A percentile compares a stretch with the other conserved stretches of the same genome.
Evolutionary conservation across 2,888 invertebrate genomes (phyloP).

Genomic region (Cerastis rubricosa): DNA sequence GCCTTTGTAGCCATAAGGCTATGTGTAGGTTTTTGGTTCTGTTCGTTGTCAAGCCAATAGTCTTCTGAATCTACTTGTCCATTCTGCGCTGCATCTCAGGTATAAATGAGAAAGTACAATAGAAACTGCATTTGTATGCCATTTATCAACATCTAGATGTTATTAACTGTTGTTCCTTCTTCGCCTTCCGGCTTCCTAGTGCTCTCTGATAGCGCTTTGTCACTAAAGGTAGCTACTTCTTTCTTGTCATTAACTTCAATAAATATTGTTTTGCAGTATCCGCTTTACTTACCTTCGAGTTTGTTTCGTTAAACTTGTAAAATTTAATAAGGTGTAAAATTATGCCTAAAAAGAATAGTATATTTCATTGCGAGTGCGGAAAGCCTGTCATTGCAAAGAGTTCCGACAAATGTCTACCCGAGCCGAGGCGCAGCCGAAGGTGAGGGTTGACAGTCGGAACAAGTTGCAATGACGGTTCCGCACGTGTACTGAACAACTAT

Average conservation of each 20-base stretch:
- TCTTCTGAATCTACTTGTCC: background rate
- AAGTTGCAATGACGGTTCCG: no score
- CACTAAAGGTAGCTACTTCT: background rate
- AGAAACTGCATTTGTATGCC: background rate
- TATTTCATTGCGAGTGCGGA: no score
- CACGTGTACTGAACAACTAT: no score
- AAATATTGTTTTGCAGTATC: background rate
- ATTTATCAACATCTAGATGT: background rate
- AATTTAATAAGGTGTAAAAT: constrained; percentile 78
- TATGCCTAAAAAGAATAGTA: constrained; percentile 67
- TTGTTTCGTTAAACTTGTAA: constrained; percentile 32
- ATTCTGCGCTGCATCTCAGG: background rate
- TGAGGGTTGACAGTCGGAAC: no score
- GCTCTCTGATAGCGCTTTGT: background rate
- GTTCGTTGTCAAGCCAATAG: background rate
- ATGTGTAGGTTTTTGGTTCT: background rate
- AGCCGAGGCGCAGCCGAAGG: no score
- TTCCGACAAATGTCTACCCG: no score
- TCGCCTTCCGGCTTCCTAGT: background rate
- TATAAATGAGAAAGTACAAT: background rate
- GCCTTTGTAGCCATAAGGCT: background rate
- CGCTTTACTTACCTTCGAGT: background rate
- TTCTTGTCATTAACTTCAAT: background rate
- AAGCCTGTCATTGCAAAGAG: no score
- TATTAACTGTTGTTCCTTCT: background rate